Evolutionary conservation across 37 sponge, comb jelly and placozoan genomes (phyloP), one percentile per base, ranked within the genome.

Genomic region (Hexactinellida sp.): DNA sequence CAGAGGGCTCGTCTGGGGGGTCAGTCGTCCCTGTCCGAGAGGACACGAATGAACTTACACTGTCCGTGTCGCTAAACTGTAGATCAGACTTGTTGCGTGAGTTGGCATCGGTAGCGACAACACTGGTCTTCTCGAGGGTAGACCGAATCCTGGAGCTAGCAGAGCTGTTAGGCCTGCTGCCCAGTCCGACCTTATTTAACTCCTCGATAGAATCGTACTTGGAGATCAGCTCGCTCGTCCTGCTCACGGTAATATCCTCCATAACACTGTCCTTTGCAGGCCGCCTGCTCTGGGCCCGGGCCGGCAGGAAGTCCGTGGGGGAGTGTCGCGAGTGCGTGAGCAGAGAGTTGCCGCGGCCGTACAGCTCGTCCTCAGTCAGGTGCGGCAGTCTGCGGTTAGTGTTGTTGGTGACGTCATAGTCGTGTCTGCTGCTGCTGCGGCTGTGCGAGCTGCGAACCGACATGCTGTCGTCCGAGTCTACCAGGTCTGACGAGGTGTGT

Each of bases 371-470:
- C 34, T 63, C 76, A n/a, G 3, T 7, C 76, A 63, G 25, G 3
- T 21, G 21, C 3, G 3, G 76, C 3, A 28, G 34, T 23, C 13
- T 63, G 13, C 76, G 76, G 13, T 10, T 3, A n/a, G 76, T 63
- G 34, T 25, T 10, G 32, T 32, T 63, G 52, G 52, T 47, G 28
- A 63, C 76, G 13, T 63, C 76, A 10, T 25, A 63, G 34, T 63
- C 76, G 13, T 21, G 13, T 23, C 76, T 10, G 76, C 28, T 25
- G 30, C 76, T 63, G 34, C 13, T 63, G 19, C 76, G 3, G 34
- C 76, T 63, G 76, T 63, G 76, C 3, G 76, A 63, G 34, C 76
- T 63, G 5, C 76, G 76, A n/a, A 63, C 76, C 5, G 76, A 63
- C 5, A 21, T 7, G 34, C 34, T 63, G 34, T 63, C 76, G 34